phyloP scores from a whole-genome alignment of 2,797 vertebrate genomes.

The Brachyalestes nurse region DNA sequence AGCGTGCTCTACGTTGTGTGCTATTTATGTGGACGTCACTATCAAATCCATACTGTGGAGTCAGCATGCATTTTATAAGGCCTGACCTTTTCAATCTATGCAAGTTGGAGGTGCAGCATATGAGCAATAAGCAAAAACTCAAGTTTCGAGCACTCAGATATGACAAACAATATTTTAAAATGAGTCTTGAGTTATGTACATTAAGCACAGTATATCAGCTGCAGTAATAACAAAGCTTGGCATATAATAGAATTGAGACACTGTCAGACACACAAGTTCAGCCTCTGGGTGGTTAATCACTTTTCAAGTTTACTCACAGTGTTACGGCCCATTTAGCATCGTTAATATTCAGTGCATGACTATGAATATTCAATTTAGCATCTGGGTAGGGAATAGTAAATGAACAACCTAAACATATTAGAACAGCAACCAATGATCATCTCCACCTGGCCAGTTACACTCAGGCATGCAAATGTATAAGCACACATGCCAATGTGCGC shows the following conservation, averaged over 20 bases:
- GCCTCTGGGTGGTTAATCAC: not conserved
- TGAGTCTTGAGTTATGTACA: not conserved
- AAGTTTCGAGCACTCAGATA: not conserved
- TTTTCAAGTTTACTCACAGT: constrained; percentile 11
- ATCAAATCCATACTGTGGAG: not conserved
- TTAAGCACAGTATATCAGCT: not conserved
- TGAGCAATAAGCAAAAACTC: not conserved
- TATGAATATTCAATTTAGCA: constrained; percentile 43
- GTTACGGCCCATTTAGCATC: constrained; percentile 31
- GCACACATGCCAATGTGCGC: constrained; percentile 15
- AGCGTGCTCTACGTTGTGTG: not conserved
- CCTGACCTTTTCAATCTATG: not conserved
- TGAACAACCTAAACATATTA: constrained; percentile 41
- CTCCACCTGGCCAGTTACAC: constrained; percentile 30
- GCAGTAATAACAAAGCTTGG: not conserved
- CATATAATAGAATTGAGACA: not conserved
- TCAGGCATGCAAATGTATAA: not conserved
- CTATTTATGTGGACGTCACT: no score
- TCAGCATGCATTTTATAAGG: not conserved
- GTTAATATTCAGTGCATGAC: constrained; percentile 23
- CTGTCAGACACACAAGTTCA: not conserved
- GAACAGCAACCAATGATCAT: constrained; percentile 34
- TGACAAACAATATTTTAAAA: not conserved
- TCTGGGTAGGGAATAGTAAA: constrained; percentile 29
- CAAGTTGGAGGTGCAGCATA: not conserved